phyloP scores from a whole-genome alignment of 2,888 invertebrate genomes.

The Xestia ashworthii region DNA sequence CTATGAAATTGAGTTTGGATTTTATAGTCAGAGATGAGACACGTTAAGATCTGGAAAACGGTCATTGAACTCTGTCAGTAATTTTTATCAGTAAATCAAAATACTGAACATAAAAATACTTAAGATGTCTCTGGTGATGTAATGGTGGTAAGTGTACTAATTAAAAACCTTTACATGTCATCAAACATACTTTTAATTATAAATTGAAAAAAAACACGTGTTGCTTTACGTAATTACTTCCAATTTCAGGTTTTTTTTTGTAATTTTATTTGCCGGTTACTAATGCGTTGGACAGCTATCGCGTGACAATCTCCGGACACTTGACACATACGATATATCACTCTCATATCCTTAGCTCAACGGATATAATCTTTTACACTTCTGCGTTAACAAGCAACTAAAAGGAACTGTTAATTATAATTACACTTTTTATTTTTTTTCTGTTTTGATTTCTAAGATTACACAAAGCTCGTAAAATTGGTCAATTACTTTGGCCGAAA shows the following conservation, averaged over 20 bases:
- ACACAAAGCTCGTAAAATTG: neutral
- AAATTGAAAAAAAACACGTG: slow-evolving; percentile 36
- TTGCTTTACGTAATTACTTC: slow-evolving; percentile 37
- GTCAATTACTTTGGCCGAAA: slow-evolving; percentile 21
- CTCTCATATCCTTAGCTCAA: slow-evolving; percentile 42
- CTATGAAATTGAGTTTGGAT: neutral
- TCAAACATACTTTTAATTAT: slow-evolving; percentile 4
- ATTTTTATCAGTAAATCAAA: neutral
- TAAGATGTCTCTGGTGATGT: neutral
- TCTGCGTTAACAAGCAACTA: slow-evolving; percentile 44
- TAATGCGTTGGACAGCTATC: slow-evolving; percentile 46
- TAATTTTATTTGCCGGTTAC: slow-evolving; percentile 49
- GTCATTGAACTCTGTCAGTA: slow-evolving; percentile 2
- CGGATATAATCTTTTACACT: slow-evolving; percentile 59
- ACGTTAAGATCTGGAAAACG: neutral
- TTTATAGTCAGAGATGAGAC: neutral
- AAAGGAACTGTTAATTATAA: slow-evolving; percentile 26
- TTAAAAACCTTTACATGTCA: slow-evolving; percentile 6
- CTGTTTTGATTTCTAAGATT: slow-evolving; percentile 2
- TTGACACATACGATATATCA: slow-evolving; percentile 48
- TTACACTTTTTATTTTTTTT: neutral
- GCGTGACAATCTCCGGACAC: slow-evolving; percentile 47
- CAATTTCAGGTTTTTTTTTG: slow-evolving; percentile 38
- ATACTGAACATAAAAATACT: neutral
- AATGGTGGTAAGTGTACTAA: neutral